Conservation (phyloP, 2,113 vertebrate genomes). For the Dipodomys merriami region DNA sequence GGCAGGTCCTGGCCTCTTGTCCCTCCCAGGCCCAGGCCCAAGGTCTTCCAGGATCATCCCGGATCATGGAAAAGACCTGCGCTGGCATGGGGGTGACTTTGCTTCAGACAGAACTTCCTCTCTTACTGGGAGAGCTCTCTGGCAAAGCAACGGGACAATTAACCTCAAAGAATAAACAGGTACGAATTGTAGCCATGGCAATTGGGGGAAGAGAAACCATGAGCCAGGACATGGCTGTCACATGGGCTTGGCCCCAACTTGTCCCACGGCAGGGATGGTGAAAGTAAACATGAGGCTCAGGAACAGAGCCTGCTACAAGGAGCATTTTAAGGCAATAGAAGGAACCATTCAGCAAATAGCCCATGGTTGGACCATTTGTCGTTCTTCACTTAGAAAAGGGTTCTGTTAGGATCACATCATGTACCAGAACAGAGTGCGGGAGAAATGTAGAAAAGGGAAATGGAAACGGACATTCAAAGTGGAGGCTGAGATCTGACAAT, state of each 20-base stretch:
- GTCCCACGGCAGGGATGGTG: not conserved
- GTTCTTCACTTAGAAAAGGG: not conserved
- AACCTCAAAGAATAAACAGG: not conserved
- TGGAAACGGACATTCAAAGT: not conserved
- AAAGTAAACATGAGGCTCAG: not conserved
- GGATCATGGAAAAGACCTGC: not conserved
- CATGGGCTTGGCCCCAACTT: not conserved
- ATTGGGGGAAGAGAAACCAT: too few relatives aligned
- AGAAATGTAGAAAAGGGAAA: not conserved
- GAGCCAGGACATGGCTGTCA: rapidly evolving
- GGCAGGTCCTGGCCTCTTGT: not conserved
- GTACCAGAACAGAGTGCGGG: not conserved
- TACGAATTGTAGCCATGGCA: not conserved
- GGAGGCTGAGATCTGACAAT: not conserved
- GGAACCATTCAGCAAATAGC: not conserved
- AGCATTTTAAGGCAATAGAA: not conserved
- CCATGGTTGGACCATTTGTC: rapidly evolving
- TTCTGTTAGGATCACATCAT: not conserved
- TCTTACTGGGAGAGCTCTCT: not conserved
- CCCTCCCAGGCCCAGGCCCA: too few relatives aligned
- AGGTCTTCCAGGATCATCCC: rapidly evolving
- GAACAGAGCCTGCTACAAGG: not conserved
- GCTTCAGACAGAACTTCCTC: not conserved
- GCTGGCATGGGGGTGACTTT: not conserved
- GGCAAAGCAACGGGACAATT: not conserved